phyloP scores from a whole-genome alignment of 2,113 vertebrate species.

The Pongo pygmaeus region DNA sequence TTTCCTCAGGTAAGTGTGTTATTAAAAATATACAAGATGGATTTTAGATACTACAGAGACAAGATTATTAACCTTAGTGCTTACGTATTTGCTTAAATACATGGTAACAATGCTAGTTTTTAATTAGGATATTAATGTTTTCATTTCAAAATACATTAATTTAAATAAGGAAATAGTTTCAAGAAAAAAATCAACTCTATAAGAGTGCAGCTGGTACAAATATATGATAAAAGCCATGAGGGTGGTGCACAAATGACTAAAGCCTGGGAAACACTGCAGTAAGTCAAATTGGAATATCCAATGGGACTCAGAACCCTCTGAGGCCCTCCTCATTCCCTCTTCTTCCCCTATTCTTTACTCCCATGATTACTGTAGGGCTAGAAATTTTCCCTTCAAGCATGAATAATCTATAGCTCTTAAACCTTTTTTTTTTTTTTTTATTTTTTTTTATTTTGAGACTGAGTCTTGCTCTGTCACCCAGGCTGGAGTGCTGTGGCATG shows the following conservation, averaged over 20 bases:
- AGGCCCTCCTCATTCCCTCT: not conserved
- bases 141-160: not conserved
- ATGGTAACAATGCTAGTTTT: not conserved
- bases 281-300: too few species aligned
- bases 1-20: not conserved
- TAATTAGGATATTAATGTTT: not conserved
- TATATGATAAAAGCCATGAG: not conserved
- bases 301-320: not conserved
- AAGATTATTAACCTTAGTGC: not conserved
- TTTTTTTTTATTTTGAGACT: too few species aligned
- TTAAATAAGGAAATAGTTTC: not conserved
- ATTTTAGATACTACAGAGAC: not conserved
- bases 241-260: too few species aligned
- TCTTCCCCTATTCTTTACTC: not conserved
- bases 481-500: too few species aligned
- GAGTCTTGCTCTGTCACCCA: too few species aligned
- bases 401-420: not conserved
- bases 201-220: not conserved
- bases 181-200: not conserved
- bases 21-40: not conserved
- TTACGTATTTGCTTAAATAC: not conserved
- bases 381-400: not conserved
- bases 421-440: not conserved
- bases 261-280: not conserved
- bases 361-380: not conserved